Evolutionary conservation across 92 coral and sea anemone genomes (phyloP).

Genomic region (Zoanthus sansibaricus): DNA sequence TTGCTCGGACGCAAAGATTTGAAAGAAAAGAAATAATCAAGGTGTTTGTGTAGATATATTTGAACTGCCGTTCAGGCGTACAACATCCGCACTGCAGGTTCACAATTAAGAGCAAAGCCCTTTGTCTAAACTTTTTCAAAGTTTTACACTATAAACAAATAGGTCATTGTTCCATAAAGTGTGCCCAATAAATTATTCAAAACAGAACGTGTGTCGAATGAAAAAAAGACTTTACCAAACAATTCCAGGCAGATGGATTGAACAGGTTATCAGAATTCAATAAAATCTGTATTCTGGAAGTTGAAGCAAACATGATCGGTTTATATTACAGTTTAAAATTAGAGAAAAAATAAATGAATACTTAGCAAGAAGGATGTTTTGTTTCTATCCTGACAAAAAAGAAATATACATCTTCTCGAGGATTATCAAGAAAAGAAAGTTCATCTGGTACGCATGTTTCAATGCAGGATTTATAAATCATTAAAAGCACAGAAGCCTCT

Average conservation of each 20-base stretch:
- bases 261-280: conserved; percentile 41
- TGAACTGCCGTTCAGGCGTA: conserved; percentile 25
- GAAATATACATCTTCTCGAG: not conserved
- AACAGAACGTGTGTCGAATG: conserved; percentile 44
- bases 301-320: conserved; percentile 15
- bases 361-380: not conserved
- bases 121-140: conserved; percentile 49
- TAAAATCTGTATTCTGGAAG: conserved; percentile 37
- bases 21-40: conserved; percentile 6
- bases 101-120: conserved; percentile 39
- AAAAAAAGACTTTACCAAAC: conserved; percentile 47
- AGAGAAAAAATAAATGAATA: not conserved
- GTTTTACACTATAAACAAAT: conserved; percentile 49
- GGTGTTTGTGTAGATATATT: not conserved
- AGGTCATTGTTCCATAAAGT: conserved; percentile 42
- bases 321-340: not conserved
- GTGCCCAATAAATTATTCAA: conserved; percentile 53
- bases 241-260: conserved; percentile 47
- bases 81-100: conserved; percentile 52
- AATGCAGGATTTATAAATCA: conserved; percentile 42
- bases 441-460: conserved; percentile 27
- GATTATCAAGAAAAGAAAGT: conserved; percentile 33
- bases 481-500: conserved; percentile 39
- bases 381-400: not conserved
- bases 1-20: not conserved